A percentile compares a stretch with the other conserved stretches of the same genome.
phyloP scores from a whole-genome alignment of 1,140 invertebrate genomes.

The Eciton burchellii region DNA sequence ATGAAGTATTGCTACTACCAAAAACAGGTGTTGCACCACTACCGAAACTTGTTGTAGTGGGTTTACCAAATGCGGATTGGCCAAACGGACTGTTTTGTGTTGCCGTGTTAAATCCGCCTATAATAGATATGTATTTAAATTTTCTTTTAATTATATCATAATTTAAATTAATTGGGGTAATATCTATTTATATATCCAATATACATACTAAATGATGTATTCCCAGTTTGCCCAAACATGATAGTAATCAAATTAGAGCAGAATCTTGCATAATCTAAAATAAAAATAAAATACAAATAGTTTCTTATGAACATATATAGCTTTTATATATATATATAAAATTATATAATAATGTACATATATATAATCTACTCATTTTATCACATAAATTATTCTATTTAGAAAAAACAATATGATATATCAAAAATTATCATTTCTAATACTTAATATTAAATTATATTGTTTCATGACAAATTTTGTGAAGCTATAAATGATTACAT shows the following conservation, averaged over 20 bases:
- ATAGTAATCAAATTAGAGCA: conserved; percentile 28
- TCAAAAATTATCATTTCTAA: no score
- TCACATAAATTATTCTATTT: neutral
- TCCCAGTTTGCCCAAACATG: conserved; percentile 80
- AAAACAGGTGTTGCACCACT: conserved; percentile 83
- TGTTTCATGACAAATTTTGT: no score
- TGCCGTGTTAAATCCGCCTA: conserved; percentile 79
- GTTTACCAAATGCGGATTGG: conserved; percentile 85
- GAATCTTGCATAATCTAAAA: conserved; percentile 27
- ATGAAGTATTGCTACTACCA: conserved; percentile 83
- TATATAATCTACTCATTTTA: no score
- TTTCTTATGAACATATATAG: neutral
- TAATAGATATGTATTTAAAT: conserved; percentile 3
- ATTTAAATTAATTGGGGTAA: no score
- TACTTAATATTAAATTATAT: no score
- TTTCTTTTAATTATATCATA: neutral
- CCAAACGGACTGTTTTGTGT: conserved; percentile 84
- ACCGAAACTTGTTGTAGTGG: conserved; percentile 84
- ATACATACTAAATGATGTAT: conserved; percentile 77
- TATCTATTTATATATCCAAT: conserved; percentile 8
- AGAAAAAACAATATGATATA: no score
- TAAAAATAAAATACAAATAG: conserved; percentile 2
- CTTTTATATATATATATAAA: neutral
- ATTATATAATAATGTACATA: neutral
- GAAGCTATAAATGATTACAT: no score